Base-by-base conservation (phyloP, 2,113 vertebrate genomes). In the Calidris pygmaea region DNA sequence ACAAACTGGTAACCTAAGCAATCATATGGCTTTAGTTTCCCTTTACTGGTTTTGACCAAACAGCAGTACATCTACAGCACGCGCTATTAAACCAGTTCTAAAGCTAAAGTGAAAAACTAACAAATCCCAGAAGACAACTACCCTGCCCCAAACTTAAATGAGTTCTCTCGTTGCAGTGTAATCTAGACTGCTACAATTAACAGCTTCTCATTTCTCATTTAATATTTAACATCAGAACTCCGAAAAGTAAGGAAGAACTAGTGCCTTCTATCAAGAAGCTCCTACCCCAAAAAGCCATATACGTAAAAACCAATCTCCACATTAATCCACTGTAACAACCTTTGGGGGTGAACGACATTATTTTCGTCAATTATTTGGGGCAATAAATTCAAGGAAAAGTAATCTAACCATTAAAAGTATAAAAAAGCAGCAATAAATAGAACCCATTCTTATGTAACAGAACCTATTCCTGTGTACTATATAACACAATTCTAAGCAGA, bases 1-100 rank as follows among this genome's bases (percentile, higher is more conserved):
- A 94, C 85, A 98, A 92, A 95, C 34, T 10, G 37, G 89, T 72
- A 93, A 96, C 91, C 66, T 68, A 92, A 95, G 94, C 79, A 89
- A 87, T 95, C 77, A 59, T 17, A 30, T 1, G 13, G 70, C 89
- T 95, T 60, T 6, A 30, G 73, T 41, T 72, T 82, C 56, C 27
- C 59, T 50, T 17, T 2, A 5, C 17, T 10, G 26, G 45, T 45
- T 56, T 27, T 72, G 41, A 84, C 26, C 55, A 29, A 94, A 91
- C 24, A 76, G 53, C 43, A 79, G 45, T 2, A 53, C 29, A 55
- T 58, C 85, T 39, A 67, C 79, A 75, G 58, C 68, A 75, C 5
- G 0, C 16, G 7, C n/a, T 48, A 7, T 26, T 41, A 30, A 78
- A 59, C 24, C 43, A 79, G 21, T 3, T 52, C 68, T 78, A 5